Conservation (phyloP, 2,888 invertebrate genomes). For the Diaphora mendica region DNA sequence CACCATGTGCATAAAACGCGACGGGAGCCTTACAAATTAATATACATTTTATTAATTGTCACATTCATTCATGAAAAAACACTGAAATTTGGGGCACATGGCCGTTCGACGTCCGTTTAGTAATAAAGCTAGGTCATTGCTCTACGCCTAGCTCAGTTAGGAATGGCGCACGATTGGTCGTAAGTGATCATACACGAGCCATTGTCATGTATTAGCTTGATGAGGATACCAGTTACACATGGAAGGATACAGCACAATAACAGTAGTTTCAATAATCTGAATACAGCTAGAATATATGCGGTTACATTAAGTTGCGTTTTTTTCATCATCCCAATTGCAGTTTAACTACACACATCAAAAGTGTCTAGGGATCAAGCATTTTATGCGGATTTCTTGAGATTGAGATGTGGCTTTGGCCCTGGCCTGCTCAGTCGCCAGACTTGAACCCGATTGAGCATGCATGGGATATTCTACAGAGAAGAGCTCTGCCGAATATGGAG, state of each 20-base stretch:
- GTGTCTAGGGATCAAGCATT: no score
- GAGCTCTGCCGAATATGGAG: no score
- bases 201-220: constrained; percentile 45
- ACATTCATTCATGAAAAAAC: constrained; percentile 11
- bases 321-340: no score
- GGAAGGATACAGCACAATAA: background rate
- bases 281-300: background rate
- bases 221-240: constrained; percentile 60
- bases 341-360: no score
- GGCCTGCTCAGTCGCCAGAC: no score
- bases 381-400: no score
- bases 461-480: no score
- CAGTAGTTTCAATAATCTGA: background rate
- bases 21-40: background rate
- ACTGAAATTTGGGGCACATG: constrained; percentile 35
- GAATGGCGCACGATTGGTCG: constrained; percentile 33
- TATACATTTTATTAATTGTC: background rate
- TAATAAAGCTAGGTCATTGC: constrained; percentile 62
- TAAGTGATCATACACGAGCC: constrained; percentile 28
- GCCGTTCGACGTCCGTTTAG: constrained; percentile 46
- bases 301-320: no score
- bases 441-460: no score
- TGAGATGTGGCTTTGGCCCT: no score
- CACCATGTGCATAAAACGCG: background rate
- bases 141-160: constrained; percentile 46